Evolutionary conservation across 2,888 invertebrate genomes (phyloP), one percentile per base, ranked within the genome.

Genomic region (Acleris literana): DNA sequence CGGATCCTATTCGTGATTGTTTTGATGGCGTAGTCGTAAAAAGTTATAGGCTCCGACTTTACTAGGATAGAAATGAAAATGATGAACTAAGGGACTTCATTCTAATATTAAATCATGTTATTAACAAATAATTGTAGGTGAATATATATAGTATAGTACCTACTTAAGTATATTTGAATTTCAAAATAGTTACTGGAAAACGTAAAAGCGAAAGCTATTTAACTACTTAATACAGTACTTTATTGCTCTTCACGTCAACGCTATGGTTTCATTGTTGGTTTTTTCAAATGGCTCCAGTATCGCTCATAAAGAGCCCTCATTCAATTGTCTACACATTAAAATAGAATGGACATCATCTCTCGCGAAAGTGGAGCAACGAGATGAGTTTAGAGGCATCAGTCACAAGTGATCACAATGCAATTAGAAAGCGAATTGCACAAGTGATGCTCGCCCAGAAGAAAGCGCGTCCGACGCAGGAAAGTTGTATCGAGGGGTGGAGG

Each of bases 351-450:
- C 60, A 57, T 62, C 52, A 77, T 80, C 78, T 74, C 73, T 68
- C 71, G 76, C 73, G 86, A 86, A 88, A 88, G 87, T 88, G 74
- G 83, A 83, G 74, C 85, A 85, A 74, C 77, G 78, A 83, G 86
- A 86, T 86, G 85, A 83, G 84, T 84, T 83, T 80, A 81, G 77
- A 78, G 81, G 81, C 74, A 72, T 85, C 83, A 84, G 80, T 83
- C 82, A 85, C 81, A 84, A 84, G 85, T 83, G 83, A 88, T 90
- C 86, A 90, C 87, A 90, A 90, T 92, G 88, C 90, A 89, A 90
- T 91, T 92, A 91, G 92, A 92, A 92, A 92, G 92, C 83, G 88
- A 88, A 88, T 89, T 91, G 86, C 87, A 87, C 87, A 89, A 89
- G 87, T 84, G 82, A 74, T 77, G 80, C 75, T 82, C 72, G 76